These are phyloP conservation scores for Heteronetta atricapilla DNA, from an alignment of 2,113 vertebrate species.

Conservation along the genomic window DNA sequence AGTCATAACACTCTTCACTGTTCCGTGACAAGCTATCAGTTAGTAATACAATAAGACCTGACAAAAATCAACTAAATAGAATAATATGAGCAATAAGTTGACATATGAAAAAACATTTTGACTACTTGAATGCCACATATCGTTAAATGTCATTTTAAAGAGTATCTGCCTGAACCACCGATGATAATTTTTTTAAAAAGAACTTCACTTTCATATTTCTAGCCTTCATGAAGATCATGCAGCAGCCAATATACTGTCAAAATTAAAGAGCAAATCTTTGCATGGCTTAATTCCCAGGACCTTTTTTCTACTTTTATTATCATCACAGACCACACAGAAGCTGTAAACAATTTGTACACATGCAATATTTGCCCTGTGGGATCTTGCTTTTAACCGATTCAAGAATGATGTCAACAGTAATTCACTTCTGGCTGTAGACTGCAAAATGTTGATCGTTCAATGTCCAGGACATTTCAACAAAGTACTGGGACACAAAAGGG, in stretches of 20 bases:
- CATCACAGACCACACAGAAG: neutral
- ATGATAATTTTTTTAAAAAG: neutral
- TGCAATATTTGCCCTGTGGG: constrained; percentile 11
- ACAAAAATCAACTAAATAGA: neutral
- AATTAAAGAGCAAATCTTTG: constrained; percentile 20
- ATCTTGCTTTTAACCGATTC: neutral
- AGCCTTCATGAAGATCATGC: neutral
- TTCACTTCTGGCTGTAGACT: neutral
- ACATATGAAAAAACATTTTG: neutral
- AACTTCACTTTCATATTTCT: neutral
- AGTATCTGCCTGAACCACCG: neutral
- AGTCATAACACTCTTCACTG: neutral
- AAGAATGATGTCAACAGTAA: neutral
- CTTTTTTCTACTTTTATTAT: neutral
- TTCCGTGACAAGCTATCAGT: neutral
- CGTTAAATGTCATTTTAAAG: neutral
- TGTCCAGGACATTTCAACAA: neutral
- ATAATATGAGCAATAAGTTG: neutral
- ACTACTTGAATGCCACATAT: neutral
- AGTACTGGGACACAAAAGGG: neutral
- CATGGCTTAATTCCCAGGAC: neutral
- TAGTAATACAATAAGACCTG: neutral
- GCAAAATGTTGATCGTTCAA: neutral
- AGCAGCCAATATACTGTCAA: neutral
- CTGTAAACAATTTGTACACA: constrained; percentile 2